phyloP scores from a whole-genome alignment of 1,140 invertebrate genomes.

The Drosophila sturtevanti region DNA sequence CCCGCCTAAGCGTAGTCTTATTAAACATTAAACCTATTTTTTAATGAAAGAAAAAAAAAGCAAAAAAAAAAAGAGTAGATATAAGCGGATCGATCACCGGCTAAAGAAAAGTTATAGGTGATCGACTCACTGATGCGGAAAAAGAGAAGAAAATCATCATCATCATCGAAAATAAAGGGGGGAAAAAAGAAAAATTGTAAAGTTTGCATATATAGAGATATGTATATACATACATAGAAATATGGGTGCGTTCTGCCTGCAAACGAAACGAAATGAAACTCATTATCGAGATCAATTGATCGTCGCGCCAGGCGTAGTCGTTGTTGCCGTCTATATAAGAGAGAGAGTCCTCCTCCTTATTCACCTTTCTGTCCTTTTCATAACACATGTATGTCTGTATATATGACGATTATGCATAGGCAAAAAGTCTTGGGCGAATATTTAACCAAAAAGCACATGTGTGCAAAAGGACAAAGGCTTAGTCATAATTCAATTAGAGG shows the following conservation, averaged over 20 bases:
- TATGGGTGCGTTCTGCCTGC: constrained; percentile 67
- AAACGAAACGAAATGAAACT: constrained; percentile 57
- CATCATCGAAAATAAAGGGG: not conserved
- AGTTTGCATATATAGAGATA: constrained; percentile 38
- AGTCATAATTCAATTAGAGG: not conserved
- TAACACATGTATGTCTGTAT: not conserved
- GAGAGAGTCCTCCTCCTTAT: not conserved
- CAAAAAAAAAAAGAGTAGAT: no score
- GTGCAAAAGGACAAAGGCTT: not conserved
- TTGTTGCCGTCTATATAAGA: not conserved
- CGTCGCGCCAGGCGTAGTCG: constrained; percentile 48
- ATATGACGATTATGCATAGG: not conserved
- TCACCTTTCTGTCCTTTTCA: not conserved
- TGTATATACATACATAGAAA: constrained; percentile 24
- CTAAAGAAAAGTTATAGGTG: constrained; percentile 32
- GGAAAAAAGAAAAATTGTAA: constrained; percentile 13
- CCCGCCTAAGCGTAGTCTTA: constrained; percentile 53
- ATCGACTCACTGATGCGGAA: constrained; percentile 49
- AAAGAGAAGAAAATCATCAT: constrained; percentile 43
- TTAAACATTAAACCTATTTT: constrained; percentile 61
- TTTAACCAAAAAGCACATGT: not conserved
- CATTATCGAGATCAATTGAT: constrained; percentile 82
- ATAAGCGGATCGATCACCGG: constrained; percentile 36
- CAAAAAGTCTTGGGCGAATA: not conserved
- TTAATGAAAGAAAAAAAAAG: constrained; percentile 68